Conservation (phyloP, 1,140 invertebrate species). For the Drosophila nebulosa region DNA sequence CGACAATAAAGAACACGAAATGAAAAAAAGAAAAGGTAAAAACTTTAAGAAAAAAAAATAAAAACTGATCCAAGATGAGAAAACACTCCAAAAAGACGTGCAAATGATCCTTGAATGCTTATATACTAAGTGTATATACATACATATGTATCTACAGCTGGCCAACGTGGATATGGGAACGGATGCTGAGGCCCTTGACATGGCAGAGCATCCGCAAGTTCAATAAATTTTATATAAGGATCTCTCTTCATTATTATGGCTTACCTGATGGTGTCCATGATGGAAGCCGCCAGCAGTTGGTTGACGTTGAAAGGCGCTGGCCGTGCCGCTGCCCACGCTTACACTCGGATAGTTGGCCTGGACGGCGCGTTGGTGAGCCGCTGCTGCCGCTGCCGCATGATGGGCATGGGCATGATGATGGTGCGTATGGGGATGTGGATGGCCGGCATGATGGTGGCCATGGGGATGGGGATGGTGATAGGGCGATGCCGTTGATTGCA, state of each 20-base stretch:
- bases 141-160: constrained; percentile 22
- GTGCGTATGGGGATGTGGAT: constrained; percentile 41
- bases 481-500: constrained; percentile 75
- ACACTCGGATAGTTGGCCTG: constrained; percentile 49
- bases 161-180: neutral
- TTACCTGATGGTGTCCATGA: constrained; percentile 80
- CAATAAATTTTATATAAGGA: constrained; percentile 26
- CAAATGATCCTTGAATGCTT: constrained; percentile 67
- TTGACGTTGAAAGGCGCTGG: constrained; percentile 77
- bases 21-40: constrained; percentile 2
- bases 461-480: constrained; percentile 59
- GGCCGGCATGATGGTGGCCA: constrained; percentile 29
- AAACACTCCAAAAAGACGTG: constrained; percentile 45
- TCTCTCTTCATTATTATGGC: constrained; percentile 17
- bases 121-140: constrained; percentile 12
- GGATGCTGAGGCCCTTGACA: constrained; percentile 11
- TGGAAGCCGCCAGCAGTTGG: constrained; percentile 66
- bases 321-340: constrained; percentile 61
- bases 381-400: constrained; percentile 39
- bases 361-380: constrained; percentile 47
- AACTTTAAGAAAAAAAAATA: constrained; percentile 8
- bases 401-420: constrained; percentile 56
- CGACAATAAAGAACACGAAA: constrained; percentile 16
- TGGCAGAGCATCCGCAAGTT: constrained; percentile 42
- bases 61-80: constrained; percentile 24